Evolutionary conservation across 2,888 invertebrate species (phyloP), one percentile per base, ranked within the genome.

Genomic region (Drosophila engyochracea): DNA sequence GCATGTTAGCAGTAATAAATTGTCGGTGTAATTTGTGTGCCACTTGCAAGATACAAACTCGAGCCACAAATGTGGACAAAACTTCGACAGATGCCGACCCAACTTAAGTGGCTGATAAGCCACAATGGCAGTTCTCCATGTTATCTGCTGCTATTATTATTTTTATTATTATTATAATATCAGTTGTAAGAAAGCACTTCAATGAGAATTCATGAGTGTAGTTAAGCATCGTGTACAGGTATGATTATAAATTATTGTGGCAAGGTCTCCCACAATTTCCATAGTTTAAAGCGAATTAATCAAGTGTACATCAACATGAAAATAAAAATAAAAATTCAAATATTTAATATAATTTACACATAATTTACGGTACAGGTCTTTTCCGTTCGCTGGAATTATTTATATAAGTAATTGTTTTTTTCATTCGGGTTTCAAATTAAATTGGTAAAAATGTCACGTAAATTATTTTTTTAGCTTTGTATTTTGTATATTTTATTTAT

Each of bases 401-500:
- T 85, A 72, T 71, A 83, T 74, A 83, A 83, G 74, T 60, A 82
- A 85, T 72, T 70, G 58, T 49, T 54, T 53, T 62, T 71, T 74
- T 73, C 76, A 72, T 71, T 64, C 61, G 49, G 44, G 4, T 47
- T 25, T 74, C 67, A 44, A 76, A 61, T 57, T 19, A 31, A 22
- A 25, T 85, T 83, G 51, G 53, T 59, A 87, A 89, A 86, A 75
- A 3, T 70, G 76, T 85, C 85, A 85, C 85, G 89, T 85, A 75
- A 67, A 69, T 33, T 58, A 54, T 59, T 52, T 57, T 61, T 58
- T 53, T 39, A 33, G 4, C 47, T 25, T 47, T 47, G 22, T 14
- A 22, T 47, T 59, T 25, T 37, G 30, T 30, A 30, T 31, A 47
- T 3, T 47, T 19, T 49, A 25, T 53, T 65, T 33, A 10, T 12